Conservation (phyloP, 2,888 invertebrate species). For the Hydriomena furcata region DNA sequence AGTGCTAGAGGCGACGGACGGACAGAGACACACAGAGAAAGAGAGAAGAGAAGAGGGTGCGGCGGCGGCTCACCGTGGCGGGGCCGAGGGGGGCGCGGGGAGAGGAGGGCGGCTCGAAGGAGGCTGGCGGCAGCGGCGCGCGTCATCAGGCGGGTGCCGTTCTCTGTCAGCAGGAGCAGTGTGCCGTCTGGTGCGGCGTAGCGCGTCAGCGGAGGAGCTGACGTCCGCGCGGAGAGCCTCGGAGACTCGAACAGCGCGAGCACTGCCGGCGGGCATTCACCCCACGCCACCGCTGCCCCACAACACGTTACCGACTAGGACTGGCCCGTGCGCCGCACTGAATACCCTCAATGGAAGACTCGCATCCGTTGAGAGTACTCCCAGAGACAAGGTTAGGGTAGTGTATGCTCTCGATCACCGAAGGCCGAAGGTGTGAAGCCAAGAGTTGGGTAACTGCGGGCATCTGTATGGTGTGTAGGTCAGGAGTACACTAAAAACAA, state of each 20-base stretch:
- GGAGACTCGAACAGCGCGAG: constrained; percentile 81
- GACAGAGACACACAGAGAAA: constrained; percentile 76
- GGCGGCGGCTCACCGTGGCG: constrained; percentile 81
- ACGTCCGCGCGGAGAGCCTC: constrained; percentile 60
- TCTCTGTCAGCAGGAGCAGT: constrained; percentile 86
- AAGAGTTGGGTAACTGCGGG: constrained; percentile 83
- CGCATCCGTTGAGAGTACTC: constrained; percentile 68
- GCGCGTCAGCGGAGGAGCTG: constrained; percentile 81
- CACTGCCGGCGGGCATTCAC: constrained; percentile 78
- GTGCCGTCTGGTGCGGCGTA: constrained; percentile 85
- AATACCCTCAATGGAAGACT: constrained; percentile 67
- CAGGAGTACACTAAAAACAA: constrained; percentile 82
- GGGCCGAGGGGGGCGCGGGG: constrained; percentile 80
- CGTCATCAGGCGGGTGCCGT: constrained; percentile 84
- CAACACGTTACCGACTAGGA: constrained; percentile 76
- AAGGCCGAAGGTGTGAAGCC: constrained; percentile 81
- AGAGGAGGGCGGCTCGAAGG: constrained; percentile 81
- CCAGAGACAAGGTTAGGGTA: constrained; percentile 64
- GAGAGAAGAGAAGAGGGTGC: constrained; percentile 70
- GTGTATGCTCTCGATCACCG: constrained; percentile 71
- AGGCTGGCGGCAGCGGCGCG: constrained; percentile 80
- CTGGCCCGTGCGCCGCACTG: constrained; percentile 66
- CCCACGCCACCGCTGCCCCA: constrained; percentile 80
- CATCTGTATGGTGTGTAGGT: constrained; percentile 82
- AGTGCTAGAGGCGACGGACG: constrained; percentile 79